Evolutionary conservation across 2,888 invertebrate species (phyloP).

Genomic region (Athalia circularis): DNA sequence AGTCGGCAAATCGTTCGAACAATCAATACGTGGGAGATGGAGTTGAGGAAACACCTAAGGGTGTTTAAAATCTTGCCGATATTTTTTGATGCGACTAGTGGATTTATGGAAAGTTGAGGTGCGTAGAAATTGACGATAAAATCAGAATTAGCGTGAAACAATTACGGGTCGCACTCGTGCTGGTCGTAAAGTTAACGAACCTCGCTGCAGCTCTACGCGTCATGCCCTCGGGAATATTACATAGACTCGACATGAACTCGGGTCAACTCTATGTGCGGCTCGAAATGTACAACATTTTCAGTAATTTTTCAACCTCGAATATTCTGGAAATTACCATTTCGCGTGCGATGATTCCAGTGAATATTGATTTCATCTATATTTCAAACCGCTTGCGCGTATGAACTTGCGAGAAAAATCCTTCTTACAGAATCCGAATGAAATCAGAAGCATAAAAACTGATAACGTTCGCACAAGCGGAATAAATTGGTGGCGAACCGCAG

Average conservation of each 20-base stretch:
- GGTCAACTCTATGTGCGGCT: neutral
- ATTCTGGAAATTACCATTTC: too few relatives aligned
- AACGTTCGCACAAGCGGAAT: too few relatives aligned
- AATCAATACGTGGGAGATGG: too few relatives aligned
- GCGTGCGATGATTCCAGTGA: too few relatives aligned
- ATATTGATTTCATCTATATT: too few relatives aligned
- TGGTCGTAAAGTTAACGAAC: slow-evolving; percentile 17
- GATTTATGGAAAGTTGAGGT: neutral
- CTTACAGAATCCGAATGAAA: too few relatives aligned
- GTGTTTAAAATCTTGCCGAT: neutral
- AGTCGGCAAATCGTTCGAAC: too few relatives aligned
- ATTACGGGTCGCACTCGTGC: slow-evolving; percentile 12
- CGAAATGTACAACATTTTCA: neutral
- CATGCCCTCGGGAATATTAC: slow-evolving; percentile 8
- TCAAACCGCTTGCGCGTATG: too few relatives aligned
- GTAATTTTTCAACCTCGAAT: too few relatives aligned
- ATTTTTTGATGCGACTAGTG: neutral
- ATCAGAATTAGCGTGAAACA: slow-evolving; percentile 11
- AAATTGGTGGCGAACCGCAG: too few relatives aligned
- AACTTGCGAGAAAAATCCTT: too few relatives aligned
- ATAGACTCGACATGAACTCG: neutral
- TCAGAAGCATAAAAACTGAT: too few relatives aligned
- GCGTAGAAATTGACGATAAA: neutral
- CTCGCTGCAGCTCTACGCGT: neutral
- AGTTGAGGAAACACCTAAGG: neutral